Percentiles rank a stretch among this genome's conserved stretches.
Conservation (phyloP, 2,113 vertebrate genomes). For the Sminthopsis crassicaudata region DNA sequence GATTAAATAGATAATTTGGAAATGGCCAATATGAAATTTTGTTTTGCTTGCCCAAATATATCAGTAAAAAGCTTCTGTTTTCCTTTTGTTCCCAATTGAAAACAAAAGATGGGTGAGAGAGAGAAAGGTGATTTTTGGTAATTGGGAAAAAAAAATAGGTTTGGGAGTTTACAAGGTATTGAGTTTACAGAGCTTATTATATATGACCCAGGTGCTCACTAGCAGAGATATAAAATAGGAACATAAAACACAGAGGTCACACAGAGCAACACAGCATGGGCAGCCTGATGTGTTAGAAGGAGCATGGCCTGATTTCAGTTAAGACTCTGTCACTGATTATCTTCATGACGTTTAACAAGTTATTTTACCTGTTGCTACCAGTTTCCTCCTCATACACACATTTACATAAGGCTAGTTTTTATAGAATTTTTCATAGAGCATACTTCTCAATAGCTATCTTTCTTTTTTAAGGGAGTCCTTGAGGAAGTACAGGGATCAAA, state of each 20-base stretch:
- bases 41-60: not conserved
- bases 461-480: not conserved
- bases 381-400: not conserved
- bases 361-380: not conserved
- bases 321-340: not conserved
- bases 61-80: not conserved
- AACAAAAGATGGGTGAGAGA: not conserved
- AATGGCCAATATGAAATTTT: not conserved
- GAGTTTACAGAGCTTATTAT: not conserved
- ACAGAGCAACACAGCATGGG: not conserved
- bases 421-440: not conserved
- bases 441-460: not conserved
- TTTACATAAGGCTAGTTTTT: not conserved
- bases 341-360: not conserved
- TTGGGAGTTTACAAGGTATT: not conserved
- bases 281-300: not conserved
- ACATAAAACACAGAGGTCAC: not conserved
- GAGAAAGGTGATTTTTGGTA: not conserved
- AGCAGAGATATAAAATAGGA: not conserved
- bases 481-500: constrained; percentile 20
- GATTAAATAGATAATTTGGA: not conserved
- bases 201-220: not conserved
- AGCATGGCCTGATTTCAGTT: not conserved
- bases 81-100: not conserved
- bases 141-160: not conserved